Evolutionary conservation across 2,113 vertebrate species (phyloP).

Genomic region (Varanus salvator): DNA sequence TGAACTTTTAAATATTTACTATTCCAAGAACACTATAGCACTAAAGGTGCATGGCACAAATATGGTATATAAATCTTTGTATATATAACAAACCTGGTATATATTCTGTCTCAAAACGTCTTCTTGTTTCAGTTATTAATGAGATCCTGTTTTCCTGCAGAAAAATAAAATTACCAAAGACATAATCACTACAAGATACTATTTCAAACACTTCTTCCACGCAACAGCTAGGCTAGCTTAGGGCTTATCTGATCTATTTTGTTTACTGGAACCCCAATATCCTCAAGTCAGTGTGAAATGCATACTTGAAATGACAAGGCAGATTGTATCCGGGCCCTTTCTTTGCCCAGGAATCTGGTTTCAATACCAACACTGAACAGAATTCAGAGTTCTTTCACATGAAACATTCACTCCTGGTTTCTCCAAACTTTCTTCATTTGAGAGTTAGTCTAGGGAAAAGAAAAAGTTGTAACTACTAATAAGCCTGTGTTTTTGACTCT

Average conservation of each 20-base stretch:
- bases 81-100: conserved; percentile 81
- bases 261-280: background rate
- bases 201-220: background rate
- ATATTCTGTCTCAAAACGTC: conserved; percentile 88
- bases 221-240: background rate
- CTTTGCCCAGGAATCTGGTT: background rate
- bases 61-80: background rate
- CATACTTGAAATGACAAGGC: background rate
- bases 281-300: background rate
- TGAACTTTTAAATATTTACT: background rate
- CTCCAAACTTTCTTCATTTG: too few relatives aligned
- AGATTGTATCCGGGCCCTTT: background rate
- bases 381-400: background rate
- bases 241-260: background rate
- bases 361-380: background rate
- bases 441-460: too few relatives aligned
- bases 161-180: conserved; percentile 34
- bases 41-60: background rate
- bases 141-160: conserved; percentile 80
- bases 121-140: conserved; percentile 85
- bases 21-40: background rate
- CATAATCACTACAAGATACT: background rate
- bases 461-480: too few relatives aligned
- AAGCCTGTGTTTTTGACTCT: too few relatives aligned
- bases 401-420: background rate